Percentiles rank a stretch among this genome's conserved stretches.
Conservation (phyloP, 1,140 invertebrate species). For the Homarus americanus region DNA sequence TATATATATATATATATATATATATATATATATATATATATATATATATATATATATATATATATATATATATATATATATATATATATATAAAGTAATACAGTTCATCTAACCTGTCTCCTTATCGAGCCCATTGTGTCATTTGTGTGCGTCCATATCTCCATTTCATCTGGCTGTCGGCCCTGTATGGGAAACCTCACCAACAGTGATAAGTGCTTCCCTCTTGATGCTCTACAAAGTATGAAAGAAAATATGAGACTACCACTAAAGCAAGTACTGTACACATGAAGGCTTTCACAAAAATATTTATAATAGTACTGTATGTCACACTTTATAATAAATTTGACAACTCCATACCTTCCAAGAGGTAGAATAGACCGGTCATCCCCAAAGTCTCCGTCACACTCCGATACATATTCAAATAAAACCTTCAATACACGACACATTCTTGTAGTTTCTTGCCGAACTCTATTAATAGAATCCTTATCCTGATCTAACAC, state of each 20-base stretch:
- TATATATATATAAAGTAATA: not conserved
- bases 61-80: too few relatives aligned
- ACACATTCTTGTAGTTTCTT: conserved; percentile 93
- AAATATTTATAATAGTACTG: not conserved
- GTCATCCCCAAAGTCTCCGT: conserved; percentile 93
- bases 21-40: too few relatives aligned
- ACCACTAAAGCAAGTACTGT: not conserved
- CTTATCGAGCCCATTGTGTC: conserved; percentile 92
- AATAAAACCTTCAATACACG: conserved; percentile 95
- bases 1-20: too few relatives aligned
- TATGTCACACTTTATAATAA: not conserved
- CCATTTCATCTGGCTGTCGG: conserved; percentile 93
- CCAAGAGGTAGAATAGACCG: conserved; percentile 92
- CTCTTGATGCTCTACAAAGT: conserved; percentile 87
- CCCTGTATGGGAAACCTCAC: conserved; percentile 94
- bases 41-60: not conserved
- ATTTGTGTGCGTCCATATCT: conserved; percentile 95
- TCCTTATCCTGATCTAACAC: conserved; percentile 82
- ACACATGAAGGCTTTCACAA: not conserved
- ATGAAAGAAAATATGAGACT: not conserved
- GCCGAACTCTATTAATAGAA: conserved; percentile 81
- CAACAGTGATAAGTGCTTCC: conserved; percentile 91
- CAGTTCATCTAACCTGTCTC: conserved; percentile 76
- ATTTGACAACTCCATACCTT: too few relatives aligned
- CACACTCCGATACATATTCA: conserved; percentile 97